phyloP scores from a whole-genome alignment of 1,140 invertebrate species.

The Bombus haemorrhoidalis region DNA sequence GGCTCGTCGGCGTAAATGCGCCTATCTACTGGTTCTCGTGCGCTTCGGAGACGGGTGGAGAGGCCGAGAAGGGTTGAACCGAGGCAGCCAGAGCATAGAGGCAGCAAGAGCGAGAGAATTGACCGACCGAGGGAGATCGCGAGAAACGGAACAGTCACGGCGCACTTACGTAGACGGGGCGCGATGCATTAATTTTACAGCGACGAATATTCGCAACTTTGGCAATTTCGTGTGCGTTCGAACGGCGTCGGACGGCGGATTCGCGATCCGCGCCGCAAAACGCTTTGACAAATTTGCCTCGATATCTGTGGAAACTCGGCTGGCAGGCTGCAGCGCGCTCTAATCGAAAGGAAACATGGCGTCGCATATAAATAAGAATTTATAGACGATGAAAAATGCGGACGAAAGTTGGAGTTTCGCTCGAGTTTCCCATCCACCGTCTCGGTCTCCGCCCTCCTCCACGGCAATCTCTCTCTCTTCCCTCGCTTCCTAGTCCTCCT shows the following conservation, averaged over 20 bases:
- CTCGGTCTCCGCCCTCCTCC: background rate
- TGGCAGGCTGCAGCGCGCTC: constrained; percentile 64
- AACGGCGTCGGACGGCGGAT: constrained; percentile 51
- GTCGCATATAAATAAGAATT: constrained; percentile 82
- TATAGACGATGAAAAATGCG: constrained; percentile 81
- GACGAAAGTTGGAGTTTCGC: constrained; percentile 76
- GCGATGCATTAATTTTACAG: constrained; percentile 44
- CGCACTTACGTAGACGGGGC: constrained; percentile 6
- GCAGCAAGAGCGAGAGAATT: background rate
- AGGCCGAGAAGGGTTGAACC: background rate
- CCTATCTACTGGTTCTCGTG: constrained; percentile 58
- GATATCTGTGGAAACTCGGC: constrained; percentile 65
- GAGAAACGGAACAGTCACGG: constrained; percentile 28
- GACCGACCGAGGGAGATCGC: background rate
- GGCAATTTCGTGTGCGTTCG: constrained; percentile 64
- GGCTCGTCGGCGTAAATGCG: constrained; percentile 49
- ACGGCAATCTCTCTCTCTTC: background rate
- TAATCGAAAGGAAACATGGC: constrained; percentile 78
- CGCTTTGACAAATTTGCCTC: constrained; percentile 68
- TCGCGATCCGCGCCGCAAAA: constrained; percentile 58
- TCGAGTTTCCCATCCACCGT: constrained; percentile 72
- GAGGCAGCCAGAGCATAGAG: background rate
- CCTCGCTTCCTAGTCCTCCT: constrained; percentile 16
- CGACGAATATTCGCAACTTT: constrained; percentile 60
- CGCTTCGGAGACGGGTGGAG: constrained; percentile 19